Base-by-base conservation (phyloP, 2,113 vertebrate species). In the Hiodon alosoides region DNA sequence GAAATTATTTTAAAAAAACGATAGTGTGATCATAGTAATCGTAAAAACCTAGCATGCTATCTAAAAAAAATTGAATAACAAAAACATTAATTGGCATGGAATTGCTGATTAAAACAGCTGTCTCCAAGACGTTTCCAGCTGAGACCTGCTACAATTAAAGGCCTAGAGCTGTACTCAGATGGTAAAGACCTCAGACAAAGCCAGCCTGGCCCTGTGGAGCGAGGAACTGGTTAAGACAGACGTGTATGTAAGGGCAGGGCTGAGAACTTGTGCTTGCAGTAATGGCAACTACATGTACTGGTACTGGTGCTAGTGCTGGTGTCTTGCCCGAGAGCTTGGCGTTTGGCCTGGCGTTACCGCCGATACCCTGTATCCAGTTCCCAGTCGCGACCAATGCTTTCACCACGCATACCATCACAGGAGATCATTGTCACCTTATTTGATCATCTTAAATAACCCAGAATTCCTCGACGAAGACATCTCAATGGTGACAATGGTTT, bases 1-100 rank as follows among this genome's bases (percentile, higher is more conserved):
- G 3, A 67, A 68, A 68, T 75, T 75, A 75, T 65, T 54, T 67
- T 59, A 57, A 75, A 75, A 31, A 71, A 75, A 67, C 46, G 51
- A 67, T 57, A 75, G 65, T 68, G 73, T 16, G 64, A 59, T 51
- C 65, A 75, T 59, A 75, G 73, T 75, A 51, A 67, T 68, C 54
- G 53, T 67, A 53, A 31, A 31, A 17, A 50, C 65, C 65, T 47
- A 4, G 47, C 54, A 47, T 16, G 53, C 54, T 17, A 51, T 57
- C 64, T 52, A 54, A 59, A 59, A 53, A 66, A 75, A 50, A 66
- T 31, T 31, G 59, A 59, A 58, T 71, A 59, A 17, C 57, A 16
- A 47, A 6, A n/a, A 7, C 53, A 57, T 55, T 71, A 71, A 58
- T 54, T 47, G 17, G 10, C 9, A 71, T 46, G 69, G 8, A 6